Base-by-base conservation (phyloP, 2,113 vertebrate species). In the Rhinichthys klamathensis region DNA sequence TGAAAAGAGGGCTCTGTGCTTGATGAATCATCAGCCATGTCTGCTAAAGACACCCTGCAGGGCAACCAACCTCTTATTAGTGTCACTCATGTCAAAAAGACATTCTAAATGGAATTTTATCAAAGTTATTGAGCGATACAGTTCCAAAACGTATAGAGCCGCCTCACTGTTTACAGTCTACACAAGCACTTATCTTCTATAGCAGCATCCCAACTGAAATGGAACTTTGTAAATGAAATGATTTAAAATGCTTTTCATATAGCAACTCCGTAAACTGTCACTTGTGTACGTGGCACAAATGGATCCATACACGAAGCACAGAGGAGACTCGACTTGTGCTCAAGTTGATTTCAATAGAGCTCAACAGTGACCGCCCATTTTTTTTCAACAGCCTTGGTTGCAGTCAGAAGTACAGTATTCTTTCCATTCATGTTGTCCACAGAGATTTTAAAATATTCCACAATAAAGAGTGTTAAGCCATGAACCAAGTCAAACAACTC, bases 11-110 rank as follows among this genome's bases (percentile, higher is more conserved):
- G 61, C 63, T 82, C 84, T 74, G 30, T 80, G 84, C 51, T 80
- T 83, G 84, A 83, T 85, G 65, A 63, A 88, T 88, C 65, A 79
- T 82, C 65, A 87, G 77, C 79, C 86, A 80, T 63, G 61, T 77
- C 60, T 82, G 83, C 80, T 85, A 85, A 85, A 80, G 76, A 87
- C 61, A 69, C 86, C 83, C 86, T 82, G 79, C 72, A 82, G 78
- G 84, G 63, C 60, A 74, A 84, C 41, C 73, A 81, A 61, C 84
- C 82, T 88, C 84, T 85, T 76, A 77, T 63, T 83, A 69, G 75
- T 83, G 80, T 88, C 78, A 73, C 30, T 44, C 77, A 83, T 85
- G 72, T 82, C 30, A 78, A 38, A 58, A 58, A 58, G 18, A 76
- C 30, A 78, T 35, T 49, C 41, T 49, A 74, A 49, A 74, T 74